phyloP scores from a whole-genome alignment of 2,113 vertebrate species.

The Sapayoa aenigma region DNA sequence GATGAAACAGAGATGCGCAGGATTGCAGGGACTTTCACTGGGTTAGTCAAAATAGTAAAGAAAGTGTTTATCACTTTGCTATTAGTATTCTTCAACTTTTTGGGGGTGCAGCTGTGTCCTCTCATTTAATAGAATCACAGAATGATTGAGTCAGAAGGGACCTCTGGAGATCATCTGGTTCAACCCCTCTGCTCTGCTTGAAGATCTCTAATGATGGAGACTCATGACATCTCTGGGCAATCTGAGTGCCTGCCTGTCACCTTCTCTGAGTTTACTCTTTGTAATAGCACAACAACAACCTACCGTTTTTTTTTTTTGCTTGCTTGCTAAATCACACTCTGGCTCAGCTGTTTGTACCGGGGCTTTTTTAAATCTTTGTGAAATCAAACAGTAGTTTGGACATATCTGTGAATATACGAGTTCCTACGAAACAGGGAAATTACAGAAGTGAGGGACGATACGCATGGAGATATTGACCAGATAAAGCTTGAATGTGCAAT shows the following conservation, averaged over 20 bases:
- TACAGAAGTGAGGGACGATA: neutral
- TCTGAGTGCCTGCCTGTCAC: no score
- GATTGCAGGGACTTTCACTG: neutral
- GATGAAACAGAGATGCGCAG: neutral
- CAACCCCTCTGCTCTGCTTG: neutral
- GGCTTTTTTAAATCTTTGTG: neutral
- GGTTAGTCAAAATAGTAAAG: slow-evolving; percentile 45
- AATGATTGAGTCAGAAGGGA: neutral
- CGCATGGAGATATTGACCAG: neutral
- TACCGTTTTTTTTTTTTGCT: neutral
- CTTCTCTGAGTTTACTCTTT: neutral
- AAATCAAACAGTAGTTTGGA: neutral
- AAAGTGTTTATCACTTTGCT: neutral
- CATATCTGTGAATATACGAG: neutral
- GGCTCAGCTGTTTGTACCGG: neutral
- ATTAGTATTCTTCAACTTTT: neutral
- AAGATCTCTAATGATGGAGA: no score
- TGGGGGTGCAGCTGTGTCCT: neutral
- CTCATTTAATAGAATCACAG: neutral
- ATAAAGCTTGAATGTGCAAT: neutral
- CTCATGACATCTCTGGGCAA: no score
- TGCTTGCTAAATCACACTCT: neutral
- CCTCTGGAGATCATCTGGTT: neutral
- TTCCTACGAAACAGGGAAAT: neutral
- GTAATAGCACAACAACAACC: neutral